phyloP scores from a whole-genome alignment of 2,888 invertebrate genomes.

The Nineta flava region DNA sequence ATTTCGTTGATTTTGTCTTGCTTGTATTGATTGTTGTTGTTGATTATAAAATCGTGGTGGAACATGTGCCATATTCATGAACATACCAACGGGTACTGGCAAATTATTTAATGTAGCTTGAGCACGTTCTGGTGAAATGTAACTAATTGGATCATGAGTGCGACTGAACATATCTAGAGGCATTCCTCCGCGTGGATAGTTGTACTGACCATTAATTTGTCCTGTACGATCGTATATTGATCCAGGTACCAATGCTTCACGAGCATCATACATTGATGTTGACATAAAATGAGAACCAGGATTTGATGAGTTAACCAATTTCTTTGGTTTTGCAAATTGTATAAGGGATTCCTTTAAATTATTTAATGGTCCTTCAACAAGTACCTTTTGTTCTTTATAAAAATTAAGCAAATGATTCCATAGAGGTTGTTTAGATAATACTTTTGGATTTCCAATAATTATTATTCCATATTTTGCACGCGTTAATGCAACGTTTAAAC shows the following conservation, averaged over 20 bases:
- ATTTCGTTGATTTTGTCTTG: slow-evolving; percentile 30
- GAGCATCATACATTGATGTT: slow-evolving; percentile 90
- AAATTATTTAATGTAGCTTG: slow-evolving; percentile 61
- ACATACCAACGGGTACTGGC: slow-evolving; percentile 89
- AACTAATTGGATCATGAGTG: slow-evolving; percentile 81
- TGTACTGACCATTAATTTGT: slow-evolving; percentile 23
- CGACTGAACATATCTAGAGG: slow-evolving; percentile 46
- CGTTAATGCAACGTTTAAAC: slow-evolving; percentile 94
- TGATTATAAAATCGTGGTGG: slow-evolving; percentile 63
- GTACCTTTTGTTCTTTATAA: slow-evolving; percentile 91
- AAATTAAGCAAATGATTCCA: slow-evolving; percentile 97
- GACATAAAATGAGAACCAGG: slow-evolving; percentile 97
- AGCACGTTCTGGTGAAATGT: slow-evolving; percentile 74
- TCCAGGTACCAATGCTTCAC: slow-evolving; percentile 88
- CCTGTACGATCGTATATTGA: slow-evolving; percentile 76
- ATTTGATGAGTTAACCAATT: slow-evolving; percentile 83
- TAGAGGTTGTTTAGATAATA: slow-evolving; percentile 91
- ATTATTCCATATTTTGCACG: slow-evolving; percentile 95
- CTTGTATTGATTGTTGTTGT: slow-evolving; percentile 49
- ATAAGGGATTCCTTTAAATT: slow-evolving; percentile 94
- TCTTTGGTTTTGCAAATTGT: slow-evolving; percentile 94
- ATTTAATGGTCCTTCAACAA: slow-evolving; percentile 94
- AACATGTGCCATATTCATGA: slow-evolving; percentile 75
- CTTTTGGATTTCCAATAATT: slow-evolving; percentile 98
- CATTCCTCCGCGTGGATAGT: slow-evolving; percentile 21